Evolutionary conservation across 2,113 vertebrate species (phyloP), one percentile per base, ranked within the genome.

Genomic region (Aptenodytes patagonicus): DNA sequence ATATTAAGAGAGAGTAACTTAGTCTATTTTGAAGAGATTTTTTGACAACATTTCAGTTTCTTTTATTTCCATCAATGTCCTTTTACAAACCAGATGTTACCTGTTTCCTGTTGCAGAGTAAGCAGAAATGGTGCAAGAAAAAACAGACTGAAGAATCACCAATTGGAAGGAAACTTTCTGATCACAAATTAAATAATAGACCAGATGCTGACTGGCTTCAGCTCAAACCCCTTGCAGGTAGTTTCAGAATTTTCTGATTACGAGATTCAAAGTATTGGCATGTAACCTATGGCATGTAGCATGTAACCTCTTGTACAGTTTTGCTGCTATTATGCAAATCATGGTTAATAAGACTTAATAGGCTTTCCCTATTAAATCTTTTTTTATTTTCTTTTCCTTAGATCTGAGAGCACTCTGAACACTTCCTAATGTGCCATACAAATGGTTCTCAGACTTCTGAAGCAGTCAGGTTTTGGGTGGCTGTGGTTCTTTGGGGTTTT

Each of bases 181-280:
- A 99, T 96, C 99, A 99, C 89, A 99, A 99, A 90, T 97, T 99
- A 93, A 99, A 99, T 83, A 98, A 98, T 4, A 99, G 98, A 73
- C 99, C 99, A 3, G 99, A 99, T 83, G 98, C 99, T 22, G 99
- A 99, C 97, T 99, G 99, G 99, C 98, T 99, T 62, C 99, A 99
- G 95, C 98, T 99, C 90, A 99, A 99, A 97, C 98, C 99, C 8
- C 98, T 99, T 83, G 98, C 97, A 77, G 98, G 98, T 97, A 98
- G 98, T 89, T 88, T 86, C 78, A 90, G 65, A 29, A 71, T 78
- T 65, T 52, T 86, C 17, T 66, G 51, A 38, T 10, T 19, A 10
- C 8, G 8, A 76, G 70, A 36, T 82, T 62, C 69, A 44, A 42
- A 89, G 77, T 14, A 62, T 49, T 34, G 58, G 65, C 42, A 28